Conservation (phyloP, 2,113 vertebrate species). For the Ramphastos sulfuratus region DNA sequence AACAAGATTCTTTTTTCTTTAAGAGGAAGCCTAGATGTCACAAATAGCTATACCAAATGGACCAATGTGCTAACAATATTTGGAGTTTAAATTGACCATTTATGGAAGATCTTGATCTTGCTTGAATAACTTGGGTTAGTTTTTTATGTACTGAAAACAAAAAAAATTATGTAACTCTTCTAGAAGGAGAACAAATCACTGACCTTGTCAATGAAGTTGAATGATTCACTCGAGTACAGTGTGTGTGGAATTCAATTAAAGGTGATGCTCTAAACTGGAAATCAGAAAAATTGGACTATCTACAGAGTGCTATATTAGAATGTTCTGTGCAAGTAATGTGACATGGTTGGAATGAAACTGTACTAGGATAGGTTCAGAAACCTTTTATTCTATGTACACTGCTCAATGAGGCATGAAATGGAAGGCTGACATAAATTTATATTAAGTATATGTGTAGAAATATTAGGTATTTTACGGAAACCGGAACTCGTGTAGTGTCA, state of each 20-base stretch:
- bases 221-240: background rate
- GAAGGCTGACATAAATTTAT: background rate
- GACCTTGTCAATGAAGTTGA: background rate
- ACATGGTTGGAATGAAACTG: background rate
- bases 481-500: background rate
- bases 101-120: background rate
- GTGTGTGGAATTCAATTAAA: background rate
- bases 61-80: too few relatives aligned
- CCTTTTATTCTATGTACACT: background rate
- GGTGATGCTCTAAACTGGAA: background rate
- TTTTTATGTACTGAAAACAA: background rate
- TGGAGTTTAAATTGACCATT: background rate
- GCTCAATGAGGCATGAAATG: background rate
- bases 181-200: background rate
- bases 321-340: background rate
- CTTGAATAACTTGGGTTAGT: background rate
- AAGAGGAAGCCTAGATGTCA: too few relatives aligned
- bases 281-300: background rate
- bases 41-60: too few relatives aligned
- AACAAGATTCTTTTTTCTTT: too few relatives aligned
- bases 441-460: background rate
- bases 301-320: rapidly evolving
- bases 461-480: background rate
- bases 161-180: background rate
- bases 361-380: background rate